Base-by-base conservation (phyloP, 1,140 invertebrate species). In the Gryon sp. region DNA sequence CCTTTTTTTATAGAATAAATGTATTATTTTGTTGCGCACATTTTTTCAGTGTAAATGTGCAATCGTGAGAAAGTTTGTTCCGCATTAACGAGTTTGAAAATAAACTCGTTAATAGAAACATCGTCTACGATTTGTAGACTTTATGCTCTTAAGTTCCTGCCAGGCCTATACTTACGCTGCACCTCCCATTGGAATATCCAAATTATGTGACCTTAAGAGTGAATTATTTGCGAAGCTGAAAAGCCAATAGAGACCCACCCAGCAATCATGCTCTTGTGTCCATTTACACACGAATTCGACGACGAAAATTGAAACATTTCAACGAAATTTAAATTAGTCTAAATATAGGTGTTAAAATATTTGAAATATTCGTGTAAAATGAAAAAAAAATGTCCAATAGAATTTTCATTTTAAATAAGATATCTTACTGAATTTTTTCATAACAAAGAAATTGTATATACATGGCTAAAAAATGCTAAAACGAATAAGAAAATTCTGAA, bases 231-330 rank as follows among this genome's bases (percentile, higher is more conserved):
- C 57, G 14, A 15, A 34, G 16, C 1, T 8, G 28, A 22, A 43
- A 26, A 26, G 19, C 9, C 14, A 6, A n/a, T 1, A 2, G 19
- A 41, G 52, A 68, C 26, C 50, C 40, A 43, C 46, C 55, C 43
- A 34, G 6, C 16, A 55, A 36, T 66, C 18, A 45, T 76, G 78
- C 76, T 70, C 50, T 82, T 68, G 55, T 69, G 26, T 69, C 62
- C 72, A 78, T 73, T 36, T 12, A 7, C 78, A 75, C 11, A 77
- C 38, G 52, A 70, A 43, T 60, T n/a, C n/a, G 63, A 43, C 65
- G 57, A 70, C 75, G 59, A 43, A 79, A 84, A 80, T 69, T 82
- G 72, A 69, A 30, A 20, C 34, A 60, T 41, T 84, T 83, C 81
- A 81, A 83, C 82, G 82, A n/a, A n/a, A n/a, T n/a, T n/a, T n/a